These are phyloP conservation scores for Astropecten irregularis DNA, from an alignment of 53 echinoderm and acorn worm species.

Conservation along the genomic window DNA sequence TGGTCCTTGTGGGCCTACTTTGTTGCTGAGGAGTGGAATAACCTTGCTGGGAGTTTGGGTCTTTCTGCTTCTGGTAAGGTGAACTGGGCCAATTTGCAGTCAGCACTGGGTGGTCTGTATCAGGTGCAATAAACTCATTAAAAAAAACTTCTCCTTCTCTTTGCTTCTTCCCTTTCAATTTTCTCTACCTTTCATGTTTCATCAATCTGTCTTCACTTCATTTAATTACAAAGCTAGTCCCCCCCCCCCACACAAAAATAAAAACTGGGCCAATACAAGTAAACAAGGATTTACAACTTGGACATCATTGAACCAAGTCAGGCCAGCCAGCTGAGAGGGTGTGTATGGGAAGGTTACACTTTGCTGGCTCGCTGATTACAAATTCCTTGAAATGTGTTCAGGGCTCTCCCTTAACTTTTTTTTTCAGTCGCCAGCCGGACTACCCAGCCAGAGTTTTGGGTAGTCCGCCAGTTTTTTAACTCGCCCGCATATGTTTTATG, in stretches of 20 bases:
- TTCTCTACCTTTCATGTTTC: neutral
- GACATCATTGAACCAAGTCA: neutral
- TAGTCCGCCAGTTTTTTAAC: no score
- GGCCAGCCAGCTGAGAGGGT: no score
- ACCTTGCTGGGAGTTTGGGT: neutral
- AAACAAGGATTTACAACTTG: slow-evolving; percentile 24
- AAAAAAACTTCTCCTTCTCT: neutral
- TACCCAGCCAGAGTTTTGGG: no score
- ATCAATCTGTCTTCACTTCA: slow-evolving; percentile 48
- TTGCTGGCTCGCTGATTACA: no score
- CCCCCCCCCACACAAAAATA: neutral
- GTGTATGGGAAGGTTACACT: no score
- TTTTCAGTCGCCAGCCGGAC: no score
- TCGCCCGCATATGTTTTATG: no score
- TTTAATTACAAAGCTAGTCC: slow-evolving; percentile 24
- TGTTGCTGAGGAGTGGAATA: slow-evolving; percentile 28
- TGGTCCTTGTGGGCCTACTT: slow-evolving; percentile 7
- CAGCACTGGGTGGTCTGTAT: slow-evolving; percentile 46
- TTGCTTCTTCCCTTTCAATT: neutral
- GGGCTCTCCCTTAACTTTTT: no score
- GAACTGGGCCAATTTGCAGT: slow-evolving; percentile 30
- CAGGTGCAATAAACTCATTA: slow-evolving; percentile 58
- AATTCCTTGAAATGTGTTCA: no score
- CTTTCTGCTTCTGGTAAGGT: neutral
- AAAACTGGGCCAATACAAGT: slow-evolving; percentile 22